Percentiles rank a stretch among this genome's conserved stretches.
Conservation (phyloP, 2,797 vertebrate genomes). For the Atherinosoma microstoma region DNA sequence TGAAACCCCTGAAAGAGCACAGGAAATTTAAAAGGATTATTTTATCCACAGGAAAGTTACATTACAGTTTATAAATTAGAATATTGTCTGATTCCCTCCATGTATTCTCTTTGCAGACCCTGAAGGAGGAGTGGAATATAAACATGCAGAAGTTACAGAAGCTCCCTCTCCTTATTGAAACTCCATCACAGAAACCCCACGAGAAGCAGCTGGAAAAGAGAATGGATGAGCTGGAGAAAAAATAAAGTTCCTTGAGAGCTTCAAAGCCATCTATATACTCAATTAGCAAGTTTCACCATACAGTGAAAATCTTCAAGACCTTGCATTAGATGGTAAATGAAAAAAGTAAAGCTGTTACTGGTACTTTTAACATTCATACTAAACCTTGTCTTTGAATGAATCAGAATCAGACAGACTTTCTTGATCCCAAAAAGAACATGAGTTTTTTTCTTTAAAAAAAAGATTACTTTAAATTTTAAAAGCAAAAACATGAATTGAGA, state of each 20-base stretch:
- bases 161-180: constrained; percentile 84
- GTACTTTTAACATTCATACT: neutral
- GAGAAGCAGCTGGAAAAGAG: constrained; percentile 87
- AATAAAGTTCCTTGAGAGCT: constrained; percentile 87
- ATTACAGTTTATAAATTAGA: neutral
- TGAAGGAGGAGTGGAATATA: constrained; percentile 92
- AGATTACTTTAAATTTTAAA: too few relatives aligned
- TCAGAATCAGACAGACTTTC: neutral
- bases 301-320: neutral
- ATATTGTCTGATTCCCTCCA: neutral
- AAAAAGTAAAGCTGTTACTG: neutral
- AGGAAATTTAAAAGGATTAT: neutral
- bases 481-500: too few relatives aligned
- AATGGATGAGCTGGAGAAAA: constrained; percentile 92
- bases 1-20: neutral
- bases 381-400: neutral
- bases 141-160: constrained; percentile 86
- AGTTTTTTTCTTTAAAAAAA: too few relatives aligned
- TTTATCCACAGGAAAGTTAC: too few relatives aligned
- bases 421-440: too few relatives aligned
- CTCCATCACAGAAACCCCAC: constrained; percentile 79
- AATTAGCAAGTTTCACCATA: constrained; percentile 68
- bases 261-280: constrained; percentile 88
- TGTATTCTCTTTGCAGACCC: constrained; percentile 74
- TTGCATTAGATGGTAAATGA: neutral